These are phyloP conservation scores for Pygoscelis adeliae DNA, from an alignment of 2,113 vertebrate genomes.

Conservation along the genomic window DNA sequence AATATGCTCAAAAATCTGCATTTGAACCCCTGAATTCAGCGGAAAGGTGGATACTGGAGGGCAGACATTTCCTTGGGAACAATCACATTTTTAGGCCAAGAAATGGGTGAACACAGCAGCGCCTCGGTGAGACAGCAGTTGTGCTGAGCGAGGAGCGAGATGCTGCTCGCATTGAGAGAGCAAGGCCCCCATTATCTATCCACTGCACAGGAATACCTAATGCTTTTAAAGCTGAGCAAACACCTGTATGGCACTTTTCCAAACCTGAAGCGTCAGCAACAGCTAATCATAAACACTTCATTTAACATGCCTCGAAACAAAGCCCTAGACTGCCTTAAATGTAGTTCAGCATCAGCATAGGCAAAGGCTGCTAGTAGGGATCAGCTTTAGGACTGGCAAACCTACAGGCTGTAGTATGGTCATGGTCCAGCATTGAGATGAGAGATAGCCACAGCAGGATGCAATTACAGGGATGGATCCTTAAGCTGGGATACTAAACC, in stretches of 20 bases:
- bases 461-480: not conserved
- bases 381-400: not conserved
- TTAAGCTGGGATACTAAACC: not conserved
- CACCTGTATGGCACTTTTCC: not conserved
- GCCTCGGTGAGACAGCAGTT: rapidly evolving
- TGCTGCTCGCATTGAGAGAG: not conserved
- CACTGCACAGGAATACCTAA: not conserved
- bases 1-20: not conserved
- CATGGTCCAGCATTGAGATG: not conserved
- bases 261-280: not conserved
- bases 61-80: rapidly evolving
- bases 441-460: not conserved
- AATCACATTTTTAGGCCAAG: rapidly evolving
- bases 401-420: too few relatives aligned
- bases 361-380: not conserved
- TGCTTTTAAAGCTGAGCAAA: slow-evolving; percentile 26
- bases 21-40: not conserved
- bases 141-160: rapidly evolving
- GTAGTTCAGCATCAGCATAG: rapidly evolving
- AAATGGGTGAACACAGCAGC: rapidly evolving
- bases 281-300: not conserved
- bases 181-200: not conserved
- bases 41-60: not conserved
- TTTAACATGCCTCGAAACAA: not conserved
- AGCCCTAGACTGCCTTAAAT: not conserved